phyloP scores from a whole-genome alignment of 2,797 vertebrate species.

The Onychomys leucogaster region DNA sequence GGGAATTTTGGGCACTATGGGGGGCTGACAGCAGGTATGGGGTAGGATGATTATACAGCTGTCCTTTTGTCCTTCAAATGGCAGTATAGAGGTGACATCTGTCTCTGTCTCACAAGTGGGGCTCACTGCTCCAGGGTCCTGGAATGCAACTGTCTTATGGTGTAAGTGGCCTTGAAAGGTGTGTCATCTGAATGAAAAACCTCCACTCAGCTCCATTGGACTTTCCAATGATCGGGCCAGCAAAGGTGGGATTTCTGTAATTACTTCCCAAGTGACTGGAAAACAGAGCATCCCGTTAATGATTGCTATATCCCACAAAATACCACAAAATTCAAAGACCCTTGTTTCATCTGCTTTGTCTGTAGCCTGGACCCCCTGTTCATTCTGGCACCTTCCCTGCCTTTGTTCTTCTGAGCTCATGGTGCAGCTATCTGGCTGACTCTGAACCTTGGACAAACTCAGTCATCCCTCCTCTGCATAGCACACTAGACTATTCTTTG shows the following conservation, averaged over 20 bases:
- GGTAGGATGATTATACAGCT: not conserved
- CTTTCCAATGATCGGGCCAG: slow-evolving; percentile 28
- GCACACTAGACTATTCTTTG: not conserved
- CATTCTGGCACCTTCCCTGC: not conserved
- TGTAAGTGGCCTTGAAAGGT: not conserved
- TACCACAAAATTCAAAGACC: not conserved
- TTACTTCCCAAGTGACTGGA: not conserved
- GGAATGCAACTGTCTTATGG: not conserved
- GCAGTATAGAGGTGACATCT: slow-evolving; percentile 32
- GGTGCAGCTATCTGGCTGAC: not conserved
- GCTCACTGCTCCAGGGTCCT: not conserved
- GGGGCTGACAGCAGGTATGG: slow-evolving; percentile 26
- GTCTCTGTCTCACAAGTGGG: slow-evolving; percentile 53
- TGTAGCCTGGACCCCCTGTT: not conserved
- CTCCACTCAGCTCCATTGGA: not conserved
- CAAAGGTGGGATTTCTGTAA: not conserved
- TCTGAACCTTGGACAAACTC: not conserved
- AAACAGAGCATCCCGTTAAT: not conserved
- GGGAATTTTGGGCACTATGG: not conserved
- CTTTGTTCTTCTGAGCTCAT: not conserved
- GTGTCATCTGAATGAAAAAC: not conserved
- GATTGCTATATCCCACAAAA: not conserved
- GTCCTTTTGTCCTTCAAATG: slow-evolving; percentile 51
- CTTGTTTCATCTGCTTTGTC: not conserved
- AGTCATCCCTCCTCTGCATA: not conserved